Conservation (phyloP, 2,888 invertebrate genomes). For the Melanophora roralis region DNA sequence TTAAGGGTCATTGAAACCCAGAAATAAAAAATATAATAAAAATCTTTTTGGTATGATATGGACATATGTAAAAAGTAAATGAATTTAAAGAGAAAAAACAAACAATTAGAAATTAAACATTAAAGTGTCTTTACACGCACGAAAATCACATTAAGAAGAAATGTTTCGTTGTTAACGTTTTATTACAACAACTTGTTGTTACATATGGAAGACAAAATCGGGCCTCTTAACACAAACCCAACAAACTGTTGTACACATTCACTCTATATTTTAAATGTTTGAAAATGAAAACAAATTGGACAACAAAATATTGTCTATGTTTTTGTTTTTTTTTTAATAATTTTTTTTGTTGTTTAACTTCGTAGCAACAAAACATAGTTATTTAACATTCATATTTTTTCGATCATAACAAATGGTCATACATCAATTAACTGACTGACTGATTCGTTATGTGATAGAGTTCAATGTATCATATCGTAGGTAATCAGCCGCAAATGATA, state of each 20-base stretch:
- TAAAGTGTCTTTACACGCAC: no score
- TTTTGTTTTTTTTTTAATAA: constrained; percentile 2
- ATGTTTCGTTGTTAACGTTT: no score
- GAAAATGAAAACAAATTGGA: constrained; percentile 24
- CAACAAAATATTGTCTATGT: background rate
- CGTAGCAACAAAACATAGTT: background rate
- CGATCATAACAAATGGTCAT: constrained; percentile 17
- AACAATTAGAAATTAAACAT: no score
- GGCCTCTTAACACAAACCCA: no score
- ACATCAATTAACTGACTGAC: background rate
- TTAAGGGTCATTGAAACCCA: background rate
- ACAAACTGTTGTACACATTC: no score
- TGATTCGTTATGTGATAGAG: background rate
- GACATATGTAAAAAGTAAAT: no score
- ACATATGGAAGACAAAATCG: no score
- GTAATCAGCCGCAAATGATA: constrained; percentile 22
- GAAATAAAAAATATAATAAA: background rate
- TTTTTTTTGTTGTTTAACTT: no score
- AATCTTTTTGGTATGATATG: no score
- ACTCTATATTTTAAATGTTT: background rate
- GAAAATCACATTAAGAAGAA: no score
- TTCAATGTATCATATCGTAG: constrained; percentile 30
- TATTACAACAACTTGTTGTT: no score
- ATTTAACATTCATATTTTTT: background rate
- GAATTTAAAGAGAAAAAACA: no score